A percentile compares a stretch with the other conserved stretches of the same genome.
Evolutionary conservation across 2,797 vertebrate genomes (phyloP).

Genomic region (Amazona finschi): DNA sequence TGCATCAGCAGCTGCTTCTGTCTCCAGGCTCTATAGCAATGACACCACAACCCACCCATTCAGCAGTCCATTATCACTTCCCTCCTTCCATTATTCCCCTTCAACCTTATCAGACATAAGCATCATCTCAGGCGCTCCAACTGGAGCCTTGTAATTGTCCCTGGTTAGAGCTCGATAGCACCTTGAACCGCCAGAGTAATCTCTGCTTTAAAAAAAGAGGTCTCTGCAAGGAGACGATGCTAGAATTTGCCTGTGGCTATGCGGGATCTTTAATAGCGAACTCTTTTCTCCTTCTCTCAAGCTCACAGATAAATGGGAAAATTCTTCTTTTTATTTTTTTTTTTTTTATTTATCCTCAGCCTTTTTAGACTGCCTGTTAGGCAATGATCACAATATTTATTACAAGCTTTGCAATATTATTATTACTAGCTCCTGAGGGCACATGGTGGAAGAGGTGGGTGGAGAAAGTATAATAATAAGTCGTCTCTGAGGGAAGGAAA

Average conservation of each 20-base stretch:
- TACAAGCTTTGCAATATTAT: slow-evolving; percentile 35
- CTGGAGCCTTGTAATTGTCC: slow-evolving; percentile 96
- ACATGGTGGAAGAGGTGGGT: slow-evolving; percentile 70
- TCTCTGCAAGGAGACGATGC: slow-evolving; percentile 79
- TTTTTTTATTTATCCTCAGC: slow-evolving; percentile 83
- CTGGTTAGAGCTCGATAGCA: slow-evolving; percentile 96
- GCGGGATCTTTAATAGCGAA: slow-evolving; percentile 89
- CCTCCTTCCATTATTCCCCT: slow-evolving; percentile 86
- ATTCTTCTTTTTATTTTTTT: slow-evolving; percentile 52
- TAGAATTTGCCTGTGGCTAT: slow-evolving; percentile 93
- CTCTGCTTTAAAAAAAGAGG: slow-evolving; percentile 86
- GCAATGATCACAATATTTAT: slow-evolving; percentile 86
- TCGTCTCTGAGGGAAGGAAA: background rate
- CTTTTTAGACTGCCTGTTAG: slow-evolving; percentile 89
- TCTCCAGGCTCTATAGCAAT: slow-evolving; percentile 90
- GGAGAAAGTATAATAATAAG: slow-evolving; percentile 63
- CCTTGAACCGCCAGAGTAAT: slow-evolving; percentile 98
- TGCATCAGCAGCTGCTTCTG: slow-evolving; percentile 87
- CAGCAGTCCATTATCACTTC: slow-evolving; percentile 91
- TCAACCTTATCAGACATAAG: slow-evolving; percentile 87
- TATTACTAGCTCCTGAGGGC: slow-evolving; percentile 83
- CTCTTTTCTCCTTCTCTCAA: slow-evolving; percentile 78
- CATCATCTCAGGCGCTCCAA: slow-evolving; percentile 87
- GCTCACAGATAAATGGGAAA: slow-evolving; percentile 87
- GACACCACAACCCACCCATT: slow-evolving; percentile 93